Evolutionary conservation across 2,113 vertebrate genomes (phyloP).

Genomic region (Melanerpes formicivorus): DNA sequence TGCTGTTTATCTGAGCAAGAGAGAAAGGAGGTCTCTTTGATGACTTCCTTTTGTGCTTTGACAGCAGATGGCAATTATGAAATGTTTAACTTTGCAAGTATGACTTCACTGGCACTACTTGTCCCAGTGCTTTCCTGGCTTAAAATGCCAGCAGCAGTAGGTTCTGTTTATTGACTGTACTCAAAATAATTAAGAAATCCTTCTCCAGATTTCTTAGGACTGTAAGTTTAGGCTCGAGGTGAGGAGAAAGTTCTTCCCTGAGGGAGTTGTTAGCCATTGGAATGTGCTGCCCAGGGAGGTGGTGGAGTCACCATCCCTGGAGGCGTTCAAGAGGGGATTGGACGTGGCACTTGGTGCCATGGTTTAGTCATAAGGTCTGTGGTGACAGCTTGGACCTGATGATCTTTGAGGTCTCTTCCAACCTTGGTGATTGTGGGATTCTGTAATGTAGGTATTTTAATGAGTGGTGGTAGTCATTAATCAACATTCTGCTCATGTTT

Average conservation of each 20-base stretch:
- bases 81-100: background rate
- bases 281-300: no score
- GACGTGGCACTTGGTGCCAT: no score
- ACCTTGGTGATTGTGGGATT: no score
- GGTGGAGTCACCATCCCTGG: no score
- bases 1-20: background rate
- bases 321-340: no score
- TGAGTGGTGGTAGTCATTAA: background rate
- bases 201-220: background rate
- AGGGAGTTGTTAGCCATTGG: no score
- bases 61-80: background rate
- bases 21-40: background rate
- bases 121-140: background rate
- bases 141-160: background rate
- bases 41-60: constrained; percentile 25
- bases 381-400: no score
- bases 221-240: no score
- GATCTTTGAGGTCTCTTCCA: no score
- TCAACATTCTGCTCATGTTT: background rate
- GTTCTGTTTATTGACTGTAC: background rate
- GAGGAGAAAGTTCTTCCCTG: no score
- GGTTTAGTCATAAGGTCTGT: no score
- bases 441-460: background rate
- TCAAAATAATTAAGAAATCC: background rate
- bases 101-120: background rate